Percentiles rank a stretch among this genome's conserved stretches.
phyloP scores from a whole-genome alignment of 1,140 invertebrate species.

The Dendrolimus punctatus region DNA sequence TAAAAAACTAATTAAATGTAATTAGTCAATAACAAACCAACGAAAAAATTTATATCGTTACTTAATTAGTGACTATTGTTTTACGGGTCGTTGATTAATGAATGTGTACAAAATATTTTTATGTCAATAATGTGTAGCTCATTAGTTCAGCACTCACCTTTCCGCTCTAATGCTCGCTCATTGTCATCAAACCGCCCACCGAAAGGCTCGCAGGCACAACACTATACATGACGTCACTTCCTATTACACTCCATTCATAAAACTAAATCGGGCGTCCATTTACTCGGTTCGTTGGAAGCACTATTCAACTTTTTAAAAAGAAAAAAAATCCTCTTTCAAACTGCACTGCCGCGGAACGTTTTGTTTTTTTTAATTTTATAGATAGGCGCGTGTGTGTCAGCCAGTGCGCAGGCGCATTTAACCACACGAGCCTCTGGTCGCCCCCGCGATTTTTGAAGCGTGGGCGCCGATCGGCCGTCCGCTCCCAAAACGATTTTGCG shows the following conservation, averaged over 20 bases:
- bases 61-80: too few relatives aligned
- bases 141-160: conserved; percentile 51
- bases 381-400: conserved; percentile 48
- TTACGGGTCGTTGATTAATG: background rate
- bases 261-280: conserved; percentile 45
- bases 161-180: conserved; percentile 60
- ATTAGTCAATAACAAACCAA: too few relatives aligned
- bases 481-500: conserved; percentile 52
- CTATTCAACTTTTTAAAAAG: conserved; percentile 28
- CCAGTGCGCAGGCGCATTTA: conserved; percentile 53
- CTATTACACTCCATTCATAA: conserved; percentile 63
- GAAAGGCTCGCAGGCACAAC: conserved; percentile 47
- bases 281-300: conserved; percentile 33
- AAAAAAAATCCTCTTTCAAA: conserved; percentile 22
- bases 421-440: conserved; percentile 55
- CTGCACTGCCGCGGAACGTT: conserved; percentile 29
- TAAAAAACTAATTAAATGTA: too few relatives aligned
- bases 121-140: conserved; percentile 33
- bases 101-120: conserved; percentile 21
- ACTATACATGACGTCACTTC: conserved; percentile 67
- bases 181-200: conserved; percentile 57
- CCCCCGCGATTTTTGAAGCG: conserved; percentile 60
- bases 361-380: conserved; percentile 36
- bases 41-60: too few relatives aligned
- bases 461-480: conserved; percentile 45